Percentiles rank a stretch among this genome's conserved stretches.
Evolutionary conservation across 2,797 vertebrate genomes (phyloP).

Genomic region (Neostethus bicornis): DNA sequence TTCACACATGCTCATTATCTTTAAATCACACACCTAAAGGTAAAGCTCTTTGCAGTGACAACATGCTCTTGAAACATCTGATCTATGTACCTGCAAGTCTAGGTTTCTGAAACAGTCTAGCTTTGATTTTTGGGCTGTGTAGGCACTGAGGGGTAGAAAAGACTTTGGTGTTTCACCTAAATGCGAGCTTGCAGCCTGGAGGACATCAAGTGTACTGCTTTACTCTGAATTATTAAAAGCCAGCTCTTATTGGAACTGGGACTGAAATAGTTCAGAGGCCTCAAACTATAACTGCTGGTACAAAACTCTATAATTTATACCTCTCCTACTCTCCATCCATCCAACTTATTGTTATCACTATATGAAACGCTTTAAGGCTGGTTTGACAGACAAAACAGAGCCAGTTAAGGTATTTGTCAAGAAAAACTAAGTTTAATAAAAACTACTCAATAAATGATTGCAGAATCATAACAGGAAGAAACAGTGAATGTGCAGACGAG

Average conservation of each 20-base stretch:
- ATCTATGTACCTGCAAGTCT: constrained; percentile 49
- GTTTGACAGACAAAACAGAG: constrained; percentile 41
- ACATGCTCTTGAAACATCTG: constrained; percentile 53
- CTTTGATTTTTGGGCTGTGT: constrained; percentile 33
- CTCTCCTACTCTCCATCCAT: constrained; percentile 40
- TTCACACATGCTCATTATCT: constrained; percentile 15
- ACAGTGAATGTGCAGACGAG: constrained; percentile 19
- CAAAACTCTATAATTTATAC: constrained; percentile 64
- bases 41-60: constrained; percentile 27
- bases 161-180: constrained; percentile 66
- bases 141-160: constrained; percentile 24
- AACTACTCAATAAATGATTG: constrained; percentile 5
- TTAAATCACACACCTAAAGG: constrained; percentile 22
- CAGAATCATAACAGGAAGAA: constrained; percentile 20
- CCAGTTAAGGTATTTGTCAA: constrained; percentile 40
- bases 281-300: constrained; percentile 64
- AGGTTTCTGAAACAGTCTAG: constrained; percentile 31
- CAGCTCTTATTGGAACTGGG: constrained; percentile 63
- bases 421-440: constrained; percentile 34
- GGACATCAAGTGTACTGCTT: constrained; percentile 68
- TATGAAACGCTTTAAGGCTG: constrained; percentile 38
- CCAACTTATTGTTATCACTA: constrained; percentile 49
- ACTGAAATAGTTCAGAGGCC: constrained; percentile 73
- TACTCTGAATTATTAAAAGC: constrained; percentile 76
- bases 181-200: constrained; percentile 66